These are phyloP conservation scores for Anorthoa munda DNA, from an alignment of 2,888 invertebrate species.

Conservation along the genomic window DNA sequence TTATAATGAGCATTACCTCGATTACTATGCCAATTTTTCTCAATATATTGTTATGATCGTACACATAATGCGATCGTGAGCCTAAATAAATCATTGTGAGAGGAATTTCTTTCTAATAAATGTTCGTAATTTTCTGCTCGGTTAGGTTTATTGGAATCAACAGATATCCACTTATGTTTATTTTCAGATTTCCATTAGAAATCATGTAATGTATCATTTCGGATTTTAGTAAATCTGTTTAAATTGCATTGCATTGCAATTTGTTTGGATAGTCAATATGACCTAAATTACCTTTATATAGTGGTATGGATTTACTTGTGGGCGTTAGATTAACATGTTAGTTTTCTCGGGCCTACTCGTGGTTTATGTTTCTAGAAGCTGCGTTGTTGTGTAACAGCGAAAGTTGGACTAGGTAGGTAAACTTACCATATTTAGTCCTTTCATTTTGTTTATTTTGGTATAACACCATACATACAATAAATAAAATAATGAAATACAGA, in stretches of 20 bases:
- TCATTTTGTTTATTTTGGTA: too few relatives aligned
- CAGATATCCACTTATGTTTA: slow-evolving; percentile 42
- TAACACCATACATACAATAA: too few relatives aligned
- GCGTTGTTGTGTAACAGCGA: background rate
- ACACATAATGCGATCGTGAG: slow-evolving; percentile 19
- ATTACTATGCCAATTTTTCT: slow-evolving; percentile 6
- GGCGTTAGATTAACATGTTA: background rate
- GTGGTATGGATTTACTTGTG: background rate
- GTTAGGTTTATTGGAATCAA: slow-evolving; percentile 41
- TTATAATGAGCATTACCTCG: slow-evolving; percentile 5
- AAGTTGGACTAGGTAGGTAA: too few relatives aligned
- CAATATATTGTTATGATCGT: slow-evolving; percentile 8
- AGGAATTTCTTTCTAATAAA: slow-evolving; percentile 43
- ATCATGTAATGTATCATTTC: slow-evolving; percentile 33
- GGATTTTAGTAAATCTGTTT: slow-evolving; percentile 33
- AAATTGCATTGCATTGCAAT: slow-evolving; percentile 3
- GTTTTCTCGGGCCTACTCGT: background rate
- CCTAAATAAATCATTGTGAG: slow-evolving; percentile 39
- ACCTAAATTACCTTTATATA: background rate
- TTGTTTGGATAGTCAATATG: slow-evolving; percentile 12
- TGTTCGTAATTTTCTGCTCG: slow-evolving; percentile 49
- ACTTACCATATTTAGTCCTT: too few relatives aligned
- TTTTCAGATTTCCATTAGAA: slow-evolving; percentile 38
- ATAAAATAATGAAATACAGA: too few relatives aligned
- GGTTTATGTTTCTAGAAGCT: background rate